Percentiles rank a stretch among this genome's conserved stretches.
Evolutionary conservation across 2,888 invertebrate species (phyloP).

Genomic region (Aspidiotus destructor): DNA sequence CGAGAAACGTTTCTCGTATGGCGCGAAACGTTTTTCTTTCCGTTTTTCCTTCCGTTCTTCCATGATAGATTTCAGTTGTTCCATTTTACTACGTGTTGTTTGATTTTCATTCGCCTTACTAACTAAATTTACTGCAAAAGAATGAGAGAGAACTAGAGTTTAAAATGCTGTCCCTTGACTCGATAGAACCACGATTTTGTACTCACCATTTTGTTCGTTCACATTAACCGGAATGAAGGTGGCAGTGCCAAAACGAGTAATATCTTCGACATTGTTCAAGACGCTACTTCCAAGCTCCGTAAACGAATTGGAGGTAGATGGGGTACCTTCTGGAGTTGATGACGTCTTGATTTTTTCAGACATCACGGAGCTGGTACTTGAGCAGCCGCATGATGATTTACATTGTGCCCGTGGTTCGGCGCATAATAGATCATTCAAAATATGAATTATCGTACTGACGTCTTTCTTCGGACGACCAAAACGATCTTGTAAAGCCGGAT

Average conservation of each 20-base stretch:
- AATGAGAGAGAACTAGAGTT: background rate
- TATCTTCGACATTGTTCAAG: background rate
- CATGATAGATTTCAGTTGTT: slow-evolving; percentile 78
- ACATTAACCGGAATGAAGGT: slow-evolving; percentile 41
- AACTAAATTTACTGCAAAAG: slow-evolving; percentile 41
- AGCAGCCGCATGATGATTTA: slow-evolving; percentile 31
- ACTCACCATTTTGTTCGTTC: background rate
- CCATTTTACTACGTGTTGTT: slow-evolving; percentile 75
- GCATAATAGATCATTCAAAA: slow-evolving; percentile 84
- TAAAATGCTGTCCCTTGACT: background rate
- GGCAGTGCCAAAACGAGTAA: background rate
- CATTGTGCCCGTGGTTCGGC: slow-evolving; percentile 57
- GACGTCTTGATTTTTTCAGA: slow-evolving; percentile 6
- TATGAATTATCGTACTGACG: slow-evolving; percentile 91
- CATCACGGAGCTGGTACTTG: background rate
- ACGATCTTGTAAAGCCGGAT: slow-evolving; percentile 84
- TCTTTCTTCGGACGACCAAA: slow-evolving; percentile 85
- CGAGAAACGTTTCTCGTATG: slow-evolving; percentile 39
- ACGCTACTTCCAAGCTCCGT: background rate
- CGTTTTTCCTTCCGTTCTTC: slow-evolving; percentile 67
- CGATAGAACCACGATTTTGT: too few species aligned
- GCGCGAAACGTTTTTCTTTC: slow-evolving; percentile 60
- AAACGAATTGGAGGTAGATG: background rate
- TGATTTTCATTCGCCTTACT: slow-evolving; percentile 57
- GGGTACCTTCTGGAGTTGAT: background rate